phyloP scores from a whole-genome alignment of 2,888 invertebrate species.

The Leptopilina myrica region DNA sequence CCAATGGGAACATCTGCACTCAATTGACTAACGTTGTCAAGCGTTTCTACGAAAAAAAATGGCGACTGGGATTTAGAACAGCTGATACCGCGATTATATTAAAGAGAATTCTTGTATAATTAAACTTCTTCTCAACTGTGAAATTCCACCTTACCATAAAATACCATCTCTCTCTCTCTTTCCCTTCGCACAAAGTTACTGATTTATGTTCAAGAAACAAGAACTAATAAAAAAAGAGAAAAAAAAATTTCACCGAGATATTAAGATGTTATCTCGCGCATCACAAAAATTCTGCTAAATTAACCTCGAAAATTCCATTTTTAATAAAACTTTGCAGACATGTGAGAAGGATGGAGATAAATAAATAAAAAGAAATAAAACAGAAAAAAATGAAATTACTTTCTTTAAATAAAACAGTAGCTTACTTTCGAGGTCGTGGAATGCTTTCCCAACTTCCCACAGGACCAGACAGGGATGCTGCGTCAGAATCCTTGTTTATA shows the following conservation, averaged over 20 bases:
- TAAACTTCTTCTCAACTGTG: background rate
- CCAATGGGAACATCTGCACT: background rate
- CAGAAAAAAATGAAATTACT: background rate
- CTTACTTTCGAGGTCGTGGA: slow-evolving; percentile 66
- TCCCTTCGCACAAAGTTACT: background rate
- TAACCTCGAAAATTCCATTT: background rate
- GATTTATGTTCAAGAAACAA: background rate
- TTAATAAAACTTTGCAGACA: background rate
- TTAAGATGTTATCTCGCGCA: background rate
- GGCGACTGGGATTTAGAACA: background rate
- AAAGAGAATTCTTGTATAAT: background rate
- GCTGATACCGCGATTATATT: background rate
- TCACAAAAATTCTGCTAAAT: background rate
- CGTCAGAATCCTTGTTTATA: slow-evolving; percentile 63
- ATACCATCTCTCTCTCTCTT: background rate
- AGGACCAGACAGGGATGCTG: slow-evolving; percentile 60
- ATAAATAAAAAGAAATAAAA: background rate
- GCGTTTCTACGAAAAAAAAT: background rate
- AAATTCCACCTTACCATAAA: background rate
- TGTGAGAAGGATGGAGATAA: background rate
- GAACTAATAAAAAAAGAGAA: no score
- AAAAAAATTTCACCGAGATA: background rate
- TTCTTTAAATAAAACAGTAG: slow-evolving; percentile 28
- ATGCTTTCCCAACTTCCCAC: slow-evolving; percentile 67
- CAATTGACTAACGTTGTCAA: background rate